Base-by-base conservation (phyloP, 2,888 invertebrate genomes). In the Amphimallon solstitiale region DNA sequence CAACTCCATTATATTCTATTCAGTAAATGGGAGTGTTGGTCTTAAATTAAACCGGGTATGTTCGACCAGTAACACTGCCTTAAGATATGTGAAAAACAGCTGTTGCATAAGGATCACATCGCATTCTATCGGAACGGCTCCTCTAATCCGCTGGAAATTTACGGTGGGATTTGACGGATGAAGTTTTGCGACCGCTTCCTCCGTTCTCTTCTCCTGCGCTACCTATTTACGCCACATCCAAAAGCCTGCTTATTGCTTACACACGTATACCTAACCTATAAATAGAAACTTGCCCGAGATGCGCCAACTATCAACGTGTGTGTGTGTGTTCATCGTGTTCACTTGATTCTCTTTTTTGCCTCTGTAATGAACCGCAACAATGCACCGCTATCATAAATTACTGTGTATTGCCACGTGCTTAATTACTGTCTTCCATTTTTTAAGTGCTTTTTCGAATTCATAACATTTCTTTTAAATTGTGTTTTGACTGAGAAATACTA, bases 21-120 rank as follows among this genome's bases (percentile, higher is more conserved):
- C 5, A 9, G 29, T 7, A 29, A 29, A 29, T 29, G 29, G 29
- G 29, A 29, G 29, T 29, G 29, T 29, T 9, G 17, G 37, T 52
- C 52, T n/a, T 52, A 52, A 52, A 52, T 52, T 52, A 52, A 19
- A 52, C 37, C 52, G 37, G 14, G 43, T 37, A 48, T 48, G 52
- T 38, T n/a, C 37, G 21, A 52, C 17, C 40, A 34, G 56, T 52
- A 69, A 67, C 67, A 65, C 63, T 23, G 37, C 65, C 56, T 63
- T 66, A 65, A 68, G 40, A 63, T 48, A 67, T 69, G 62, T 69
- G 67, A 62, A 66, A 65, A 68, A 64, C 70, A 70, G 70, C 70
- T 70, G 70, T 64, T 49, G 12, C 29, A 40, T 61, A 59, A 66
- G 61, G 68, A 70, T 52, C 52, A 52, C 52, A 19, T 10, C 3